A percentile compares a stretch with the other conserved stretches of the same genome.
Evolutionary conservation across 2,888 invertebrate genomes (phyloP).

Genomic region (Balanococcus diminutus): DNA sequence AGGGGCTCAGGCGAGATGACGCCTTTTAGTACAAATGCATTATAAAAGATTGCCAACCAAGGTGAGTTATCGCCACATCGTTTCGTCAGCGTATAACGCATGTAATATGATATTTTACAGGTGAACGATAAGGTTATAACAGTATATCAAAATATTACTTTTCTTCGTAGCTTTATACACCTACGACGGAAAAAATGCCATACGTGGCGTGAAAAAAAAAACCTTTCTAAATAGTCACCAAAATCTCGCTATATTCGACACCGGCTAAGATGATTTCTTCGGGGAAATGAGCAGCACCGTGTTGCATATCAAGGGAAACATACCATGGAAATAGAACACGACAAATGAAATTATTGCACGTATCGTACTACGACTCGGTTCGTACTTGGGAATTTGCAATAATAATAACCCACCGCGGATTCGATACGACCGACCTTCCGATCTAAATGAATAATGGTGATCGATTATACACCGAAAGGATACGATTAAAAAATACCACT

Average conservation of each 20-base stretch:
- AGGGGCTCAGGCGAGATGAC: background rate
- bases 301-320: background rate
- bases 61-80: background rate
- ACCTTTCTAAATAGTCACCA: background rate
- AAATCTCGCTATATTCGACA: background rate
- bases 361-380: background rate
- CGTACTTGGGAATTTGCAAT: background rate
- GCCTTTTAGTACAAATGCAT: background rate
- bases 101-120: conserved; percentile 22
- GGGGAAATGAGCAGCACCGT: background rate
- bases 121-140: conserved; percentile 4
- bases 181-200: background rate
- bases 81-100: conserved; percentile 2
- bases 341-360: background rate
- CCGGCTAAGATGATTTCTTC: background rate
- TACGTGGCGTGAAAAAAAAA: background rate
- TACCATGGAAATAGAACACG: background rate
- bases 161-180: background rate
- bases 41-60: conserved; percentile 1
- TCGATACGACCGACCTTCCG: background rate
- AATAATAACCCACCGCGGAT: background rate
- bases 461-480: background rate
- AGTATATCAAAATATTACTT: background rate
- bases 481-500: background rate
- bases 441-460: background rate